A percentile compares a stretch with the other conserved stretches of the same genome.
Evolutionary conservation across 2,797 vertebrate species (phyloP).

Genomic region (Amblyraja radiata): DNA sequence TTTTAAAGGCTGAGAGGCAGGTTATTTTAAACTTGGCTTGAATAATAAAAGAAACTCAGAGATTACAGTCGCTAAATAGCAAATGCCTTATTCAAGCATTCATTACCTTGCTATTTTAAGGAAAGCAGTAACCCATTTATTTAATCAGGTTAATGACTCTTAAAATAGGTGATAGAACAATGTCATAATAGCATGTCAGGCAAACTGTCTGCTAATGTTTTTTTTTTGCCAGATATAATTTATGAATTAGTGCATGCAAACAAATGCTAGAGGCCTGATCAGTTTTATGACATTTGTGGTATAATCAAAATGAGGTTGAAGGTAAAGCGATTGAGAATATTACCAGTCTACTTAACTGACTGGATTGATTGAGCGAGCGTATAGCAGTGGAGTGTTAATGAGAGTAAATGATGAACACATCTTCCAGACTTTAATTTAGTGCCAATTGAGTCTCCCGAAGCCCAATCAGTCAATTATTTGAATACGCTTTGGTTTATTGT

Average conservation of each 20-base stretch:
- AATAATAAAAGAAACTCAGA: neutral
- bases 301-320: neutral
- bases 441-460: neutral
- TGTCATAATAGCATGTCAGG: neutral
- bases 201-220: neutral
- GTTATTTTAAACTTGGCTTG: neutral
- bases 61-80: neutral
- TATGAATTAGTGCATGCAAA: neutral
- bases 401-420: slow-evolving; percentile 13
- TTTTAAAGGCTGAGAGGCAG: neutral
- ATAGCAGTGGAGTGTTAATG: neutral
- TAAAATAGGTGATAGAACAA: slow-evolving; percentile 25
- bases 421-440: slow-evolving; percentile 16
- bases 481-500: neutral
- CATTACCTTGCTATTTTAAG: slow-evolving; percentile 13
- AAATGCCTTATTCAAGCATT: neutral
- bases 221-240: neutral
- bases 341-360: neutral
- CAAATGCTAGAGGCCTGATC: neutral
- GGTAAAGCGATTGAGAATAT: neutral
- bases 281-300: neutral
- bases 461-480: neutral
- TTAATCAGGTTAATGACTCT: slow-evolving; percentile 31
- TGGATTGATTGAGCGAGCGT: slow-evolving; percentile 6
- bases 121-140: slow-evolving; percentile 30